Conservation (phyloP, 2,888 invertebrate species). For the Allygus modestus region DNA sequence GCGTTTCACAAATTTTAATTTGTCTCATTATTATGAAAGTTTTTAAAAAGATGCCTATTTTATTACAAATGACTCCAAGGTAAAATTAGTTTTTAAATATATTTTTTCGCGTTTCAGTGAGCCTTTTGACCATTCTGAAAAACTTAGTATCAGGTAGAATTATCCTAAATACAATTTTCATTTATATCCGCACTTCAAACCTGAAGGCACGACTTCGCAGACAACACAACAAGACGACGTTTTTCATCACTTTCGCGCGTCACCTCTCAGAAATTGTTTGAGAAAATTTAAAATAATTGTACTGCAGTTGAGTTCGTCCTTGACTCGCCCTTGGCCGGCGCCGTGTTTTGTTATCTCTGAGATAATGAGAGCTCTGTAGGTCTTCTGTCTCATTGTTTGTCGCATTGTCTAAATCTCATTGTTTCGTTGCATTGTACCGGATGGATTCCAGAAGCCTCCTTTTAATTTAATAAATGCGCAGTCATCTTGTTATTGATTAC, state of each 20-base stretch:
- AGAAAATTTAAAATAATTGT: background rate
- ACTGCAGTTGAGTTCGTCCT: background rate
- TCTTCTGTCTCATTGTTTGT: slow-evolving; percentile 28
- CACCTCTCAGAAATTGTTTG: slow-evolving; percentile 34
- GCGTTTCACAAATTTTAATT: too few species aligned
- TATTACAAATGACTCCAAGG: too few species aligned
- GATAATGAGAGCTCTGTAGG: slow-evolving; percentile 10
- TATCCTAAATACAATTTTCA: too few species aligned
- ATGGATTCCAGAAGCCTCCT: slow-evolving; percentile 43
- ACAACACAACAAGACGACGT: too few species aligned
- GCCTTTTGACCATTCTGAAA: too few species aligned
- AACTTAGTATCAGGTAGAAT: too few species aligned
- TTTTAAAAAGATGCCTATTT: too few species aligned
- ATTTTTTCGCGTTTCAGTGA: too few species aligned
- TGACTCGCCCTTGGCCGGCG: slow-evolving; percentile 28
- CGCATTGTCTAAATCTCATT: slow-evolving; percentile 34
- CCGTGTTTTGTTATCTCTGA: background rate
- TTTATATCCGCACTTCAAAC: too few species aligned
- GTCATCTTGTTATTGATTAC: slow-evolving; percentile 43
- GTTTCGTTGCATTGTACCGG: background rate
- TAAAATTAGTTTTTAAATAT: too few species aligned
- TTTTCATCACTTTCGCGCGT: background rate
- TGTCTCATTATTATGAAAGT: too few species aligned
- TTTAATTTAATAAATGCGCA: slow-evolving; percentile 47
- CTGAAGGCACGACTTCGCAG: too few species aligned